Base-by-base conservation (phyloP, 2,888 invertebrate genomes). In the Dioctria linearis region DNA sequence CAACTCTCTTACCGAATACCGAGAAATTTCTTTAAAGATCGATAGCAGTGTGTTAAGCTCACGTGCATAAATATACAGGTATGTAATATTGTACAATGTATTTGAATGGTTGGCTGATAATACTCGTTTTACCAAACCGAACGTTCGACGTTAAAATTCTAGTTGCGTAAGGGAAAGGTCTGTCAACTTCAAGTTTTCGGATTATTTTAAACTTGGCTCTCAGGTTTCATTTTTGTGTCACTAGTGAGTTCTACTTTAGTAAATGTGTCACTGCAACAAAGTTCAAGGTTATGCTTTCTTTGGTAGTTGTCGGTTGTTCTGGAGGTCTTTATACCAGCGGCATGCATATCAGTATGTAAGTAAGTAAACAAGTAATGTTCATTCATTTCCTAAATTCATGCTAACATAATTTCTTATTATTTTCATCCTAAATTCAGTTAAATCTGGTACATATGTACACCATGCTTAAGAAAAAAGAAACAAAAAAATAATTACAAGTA, bases 151-250 rank as follows among this genome's bases (percentile, higher is more conserved):
- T 79, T 67, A 69, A 61, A 65, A 75, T 75, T 80, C 63, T 65
- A n/a, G 65, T 80, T 80, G 80, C 80, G 80, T 80, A 80, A 80
- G 80, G 80, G 80, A 80, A 80, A 80, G 76, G 76, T 49, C 61
- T 80, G 1, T 25, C 25, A 25, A 25, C 2, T 66, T 43, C 66
- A 61, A n/a, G 59, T 46, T 46, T 69, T 39, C 46, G n/a, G 57
- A 79, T 59, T 69, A 69, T 69, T 78, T 49, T 51, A 57, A 59
- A 54, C 46, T 6, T 46, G 49, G 39, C 25, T n/a, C 69, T 51
- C 79, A 43, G 67, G 79, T 79, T 79, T 59, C 61, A 61, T 79
- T 79, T 79, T 67, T 79, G 79, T 71, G 69, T 42, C 69, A 59
- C 13, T 69, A 13, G 57, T 61, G 49, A 40, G 49, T 46, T 42